Base-by-base conservation (phyloP, 2,888 invertebrate species). In the Cristatella mucedo region DNA sequence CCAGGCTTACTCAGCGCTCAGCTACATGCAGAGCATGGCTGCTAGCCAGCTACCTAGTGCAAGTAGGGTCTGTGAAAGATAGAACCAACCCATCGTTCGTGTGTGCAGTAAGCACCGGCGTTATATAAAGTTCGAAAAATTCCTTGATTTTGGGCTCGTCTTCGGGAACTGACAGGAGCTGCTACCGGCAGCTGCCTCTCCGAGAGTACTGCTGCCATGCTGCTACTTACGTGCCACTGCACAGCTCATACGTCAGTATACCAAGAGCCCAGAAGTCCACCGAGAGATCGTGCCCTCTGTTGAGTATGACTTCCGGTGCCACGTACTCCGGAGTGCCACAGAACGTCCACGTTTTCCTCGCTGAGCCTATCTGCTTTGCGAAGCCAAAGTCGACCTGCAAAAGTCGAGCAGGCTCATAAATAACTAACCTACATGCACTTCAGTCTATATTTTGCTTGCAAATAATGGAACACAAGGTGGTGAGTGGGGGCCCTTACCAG, bases 221-320 rank as follows among this genome's bases (percentile, higher is more conserved):
- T n/a, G n/a, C n/a, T n/a, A 36, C 36, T 36, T 66, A 79, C 78
- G 72, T 79, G 38, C 89, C 87, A 4, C 80, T 78, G 9, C 87
- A 67, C 43, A 89, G 68, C 63, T 89, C 89, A 61, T 79, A 85
- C 44, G 84, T 77, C 46, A 87, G 74, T 42, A 85, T 80, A 4
- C 87, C 89, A 29, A 87, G 70, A 0, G 87, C 83, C 91, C 91
- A 91, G 63, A 85, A 87, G 66, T 91, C 91, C 1, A 85, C 87
- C 1, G 86, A 78, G 49, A 81, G 77, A 55, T 78, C 78, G 55
- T 78, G 78, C 2, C 78, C 77, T 55, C 79, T 78, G 66, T 86
- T 86, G 18, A 87, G 69, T 33, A 93, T 85, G 43, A 91, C 84
- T 71, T 91, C 71, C 2, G 71, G 71, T 1, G 68, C 68, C 2